These are phyloP conservation scores for Cheirogaleus major DNA, from an alignment of 2,797 vertebrate genomes.

Conservation along the genomic window DNA sequence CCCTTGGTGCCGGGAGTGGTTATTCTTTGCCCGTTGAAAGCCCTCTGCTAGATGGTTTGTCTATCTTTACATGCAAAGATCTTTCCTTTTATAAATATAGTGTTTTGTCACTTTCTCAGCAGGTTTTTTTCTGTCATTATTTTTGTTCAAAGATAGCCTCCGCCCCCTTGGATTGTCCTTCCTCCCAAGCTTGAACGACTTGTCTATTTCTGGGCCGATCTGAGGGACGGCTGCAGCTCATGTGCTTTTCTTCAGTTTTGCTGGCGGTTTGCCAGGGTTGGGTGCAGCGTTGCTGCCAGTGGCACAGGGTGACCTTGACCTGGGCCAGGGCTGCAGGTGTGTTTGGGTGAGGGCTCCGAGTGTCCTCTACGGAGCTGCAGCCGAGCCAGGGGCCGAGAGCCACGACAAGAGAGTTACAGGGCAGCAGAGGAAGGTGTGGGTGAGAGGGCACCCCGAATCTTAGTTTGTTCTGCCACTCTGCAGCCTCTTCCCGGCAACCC, in stretches of 20 bases:
- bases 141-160: neutral
- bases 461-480: neutral
- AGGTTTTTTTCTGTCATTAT: neutral
- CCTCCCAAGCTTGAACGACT: neutral
- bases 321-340: neutral
- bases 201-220: neutral
- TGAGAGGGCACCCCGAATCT: neutral
- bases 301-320: neutral
- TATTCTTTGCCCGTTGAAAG: too few species aligned
- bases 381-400: neutral
- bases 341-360: neutral
- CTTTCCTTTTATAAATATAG: neutral
- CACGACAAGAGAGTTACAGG: neutral
- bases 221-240: neutral
- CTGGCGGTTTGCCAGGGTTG: neutral
- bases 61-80: neutral
- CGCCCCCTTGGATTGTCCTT: too few species aligned
- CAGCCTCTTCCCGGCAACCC: neutral
- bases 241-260: too few species aligned
- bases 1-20: neutral
- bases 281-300: neutral
- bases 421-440: neutral
- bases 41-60: neutral
- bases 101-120: neutral
- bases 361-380: neutral